phyloP scores from a whole-genome alignment of 2,113 vertebrate genomes.

The Clinocottus analis region DNA sequence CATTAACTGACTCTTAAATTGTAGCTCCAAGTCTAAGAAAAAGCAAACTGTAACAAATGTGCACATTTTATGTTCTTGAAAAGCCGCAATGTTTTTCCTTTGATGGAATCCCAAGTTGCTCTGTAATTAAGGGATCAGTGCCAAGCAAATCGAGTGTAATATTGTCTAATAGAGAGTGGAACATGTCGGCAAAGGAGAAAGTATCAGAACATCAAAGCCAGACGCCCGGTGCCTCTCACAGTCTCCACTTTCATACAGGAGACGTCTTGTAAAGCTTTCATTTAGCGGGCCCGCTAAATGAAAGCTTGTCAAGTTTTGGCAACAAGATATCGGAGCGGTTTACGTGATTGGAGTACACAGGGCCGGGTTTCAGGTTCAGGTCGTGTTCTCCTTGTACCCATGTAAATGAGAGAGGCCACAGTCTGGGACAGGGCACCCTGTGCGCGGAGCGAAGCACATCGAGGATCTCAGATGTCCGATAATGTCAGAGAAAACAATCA shows the following conservation, averaged over 20 bases:
- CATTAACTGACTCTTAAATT: slow-evolving; percentile 58
- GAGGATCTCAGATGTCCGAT: slow-evolving; percentile 75
- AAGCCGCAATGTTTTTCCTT: slow-evolving; percentile 44
- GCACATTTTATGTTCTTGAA: slow-evolving; percentile 35
- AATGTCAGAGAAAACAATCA: slow-evolving; percentile 73
- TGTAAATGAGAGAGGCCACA: slow-evolving; percentile 72
- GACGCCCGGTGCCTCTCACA: slow-evolving; percentile 38
- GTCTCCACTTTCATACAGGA: slow-evolving; percentile 71
- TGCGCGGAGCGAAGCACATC: slow-evolving; percentile 27
- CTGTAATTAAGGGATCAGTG: slow-evolving; percentile 56
- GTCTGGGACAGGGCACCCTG: slow-evolving; percentile 53
- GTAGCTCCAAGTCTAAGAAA: slow-evolving; percentile 41
- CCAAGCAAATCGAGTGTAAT: slow-evolving; percentile 54
- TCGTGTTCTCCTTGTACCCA: slow-evolving; percentile 47
- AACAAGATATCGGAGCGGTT: slow-evolving; percentile 69
- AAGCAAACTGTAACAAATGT: slow-evolving; percentile 14
- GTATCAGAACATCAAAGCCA: slow-evolving; percentile 74
- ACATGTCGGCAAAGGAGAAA: slow-evolving; percentile 65
- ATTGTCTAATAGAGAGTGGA: slow-evolving; percentile 62
- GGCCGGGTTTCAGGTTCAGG: slow-evolving; percentile 66
- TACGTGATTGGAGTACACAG: slow-evolving; percentile 52
- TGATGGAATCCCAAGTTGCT: slow-evolving; percentile 49
- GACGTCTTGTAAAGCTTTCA: slow-evolving; percentile 56
- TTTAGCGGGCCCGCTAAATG: slow-evolving; percentile 63
- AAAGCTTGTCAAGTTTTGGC: slow-evolving; percentile 72